Evolutionary conservation across 2,113 vertebrate species (phyloP).

Genomic region (Sula dactylatra): DNA sequence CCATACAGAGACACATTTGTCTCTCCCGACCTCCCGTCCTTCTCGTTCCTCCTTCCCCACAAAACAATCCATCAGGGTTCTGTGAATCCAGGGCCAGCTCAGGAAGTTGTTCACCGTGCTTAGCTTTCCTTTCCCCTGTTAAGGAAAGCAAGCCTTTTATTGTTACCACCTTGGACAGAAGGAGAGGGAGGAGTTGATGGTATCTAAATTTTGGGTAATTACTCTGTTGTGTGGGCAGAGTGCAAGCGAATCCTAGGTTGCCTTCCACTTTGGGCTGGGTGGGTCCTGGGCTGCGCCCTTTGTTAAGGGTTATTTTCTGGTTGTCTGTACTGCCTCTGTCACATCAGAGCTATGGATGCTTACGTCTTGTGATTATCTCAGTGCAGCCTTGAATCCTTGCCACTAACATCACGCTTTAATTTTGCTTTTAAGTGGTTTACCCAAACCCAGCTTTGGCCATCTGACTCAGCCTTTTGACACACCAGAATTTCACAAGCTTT

Average conservation of each 20-base stretch:
- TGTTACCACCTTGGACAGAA: background rate
- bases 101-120: background rate
- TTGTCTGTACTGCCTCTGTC: background rate
- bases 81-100: background rate
- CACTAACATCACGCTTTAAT: background rate
- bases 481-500: conserved; percentile 89
- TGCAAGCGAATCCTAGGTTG: background rate
- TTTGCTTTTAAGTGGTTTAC: conserved; percentile 79
- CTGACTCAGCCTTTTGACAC: conserved; percentile 91
- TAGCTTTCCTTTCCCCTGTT: background rate
- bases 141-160: background rate
- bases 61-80: background rate
- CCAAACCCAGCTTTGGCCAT: conserved; percentile 84
- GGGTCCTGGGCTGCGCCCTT: background rate
- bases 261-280: background rate
- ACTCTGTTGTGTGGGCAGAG: background rate
- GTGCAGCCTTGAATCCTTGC: background rate
- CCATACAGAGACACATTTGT: background rate
- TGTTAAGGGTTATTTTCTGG: background rate
- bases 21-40: background rate
- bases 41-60: background rate
- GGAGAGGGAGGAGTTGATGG: background rate
- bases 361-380: background rate
- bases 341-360: background rate
- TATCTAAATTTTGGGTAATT: background rate